Evolutionary conservation across 2,113 vertebrate genomes (phyloP).

Genomic region (Natator depressus): DNA sequence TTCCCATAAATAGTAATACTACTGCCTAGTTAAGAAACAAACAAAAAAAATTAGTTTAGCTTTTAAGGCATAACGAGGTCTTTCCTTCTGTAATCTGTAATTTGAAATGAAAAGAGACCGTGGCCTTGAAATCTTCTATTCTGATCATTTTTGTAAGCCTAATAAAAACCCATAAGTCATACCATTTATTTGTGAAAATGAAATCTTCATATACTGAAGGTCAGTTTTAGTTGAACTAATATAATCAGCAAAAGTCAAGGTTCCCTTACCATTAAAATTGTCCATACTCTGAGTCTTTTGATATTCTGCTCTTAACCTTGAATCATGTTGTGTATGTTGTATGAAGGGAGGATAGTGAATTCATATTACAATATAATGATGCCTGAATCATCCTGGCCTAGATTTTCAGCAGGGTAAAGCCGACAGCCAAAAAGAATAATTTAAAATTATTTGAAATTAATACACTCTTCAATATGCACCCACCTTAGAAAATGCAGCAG

Average conservation of each 20-base stretch:
- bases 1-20: conserved; percentile 36
- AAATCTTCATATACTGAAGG: conserved; percentile 78
- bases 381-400: conserved; percentile 50
- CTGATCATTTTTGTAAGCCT: conserved; percentile 73
- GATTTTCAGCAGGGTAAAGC: conserved; percentile 57
- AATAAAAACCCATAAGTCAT: conserved; percentile 73
- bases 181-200: conserved; percentile 71
- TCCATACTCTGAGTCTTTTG: conserved; percentile 66
- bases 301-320: conserved; percentile 77
- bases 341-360: conserved; percentile 44
- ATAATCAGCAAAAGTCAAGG: conserved; percentile 77
- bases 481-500: conserved; percentile 40
- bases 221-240: conserved; percentile 77
- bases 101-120: conserved; percentile 54
- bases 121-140: conserved; percentile 74
- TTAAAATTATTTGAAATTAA: conserved; percentile 70
- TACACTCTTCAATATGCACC: conserved; percentile 46
- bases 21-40: conserved; percentile 8
- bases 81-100: conserved; percentile 59
- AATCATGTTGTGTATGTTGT: conserved; percentile 45
- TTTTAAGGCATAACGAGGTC: conserved; percentile 50
- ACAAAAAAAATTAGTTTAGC: conserved; percentile 33
- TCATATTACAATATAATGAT: background rate
- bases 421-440: conserved; percentile 30
- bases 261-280: conserved; percentile 76